A percentile compares a stretch with the other conserved stretches of the same genome.
These are phyloP conservation scores for Germaria angustata DNA, from an alignment of 2,888 invertebrate genomes.

Conservation along the genomic window DNA sequence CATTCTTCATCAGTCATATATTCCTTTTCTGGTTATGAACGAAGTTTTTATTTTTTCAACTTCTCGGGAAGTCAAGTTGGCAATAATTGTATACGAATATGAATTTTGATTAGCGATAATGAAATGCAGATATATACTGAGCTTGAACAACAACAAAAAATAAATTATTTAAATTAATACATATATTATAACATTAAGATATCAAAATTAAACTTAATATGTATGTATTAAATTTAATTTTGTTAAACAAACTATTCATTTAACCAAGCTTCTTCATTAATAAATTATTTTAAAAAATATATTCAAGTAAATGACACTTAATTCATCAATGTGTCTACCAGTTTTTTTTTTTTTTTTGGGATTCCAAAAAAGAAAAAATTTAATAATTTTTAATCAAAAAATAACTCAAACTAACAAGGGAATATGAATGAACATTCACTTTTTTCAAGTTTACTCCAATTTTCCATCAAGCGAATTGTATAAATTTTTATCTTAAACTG, in stretches of 20 bases:
- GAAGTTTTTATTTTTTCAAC: too few relatives aligned
- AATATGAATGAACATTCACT: constrained; percentile 48
- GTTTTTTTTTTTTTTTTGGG: not conserved
- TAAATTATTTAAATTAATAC: too few relatives aligned
- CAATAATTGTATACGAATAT: too few relatives aligned
- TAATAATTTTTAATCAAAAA: constrained; percentile 8
- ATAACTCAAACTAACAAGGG: not conserved
- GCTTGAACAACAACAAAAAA: too few relatives aligned
- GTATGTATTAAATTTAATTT: too few relatives aligned
- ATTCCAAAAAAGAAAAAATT: not conserved
- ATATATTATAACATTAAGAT: too few relatives aligned
- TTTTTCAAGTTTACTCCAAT: constrained; percentile 55
- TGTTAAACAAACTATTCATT: not conserved
- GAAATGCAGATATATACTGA: too few relatives aligned
- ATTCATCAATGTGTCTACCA: constrained; percentile 16
- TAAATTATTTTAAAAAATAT: not conserved
- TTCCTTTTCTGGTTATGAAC: too few relatives aligned
- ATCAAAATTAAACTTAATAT: too few relatives aligned
- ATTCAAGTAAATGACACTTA: constrained; percentile 28
- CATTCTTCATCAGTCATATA: too few relatives aligned
- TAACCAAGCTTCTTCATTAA: not conserved
- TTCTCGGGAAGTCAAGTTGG: too few relatives aligned
- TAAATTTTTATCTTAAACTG: not conserved
- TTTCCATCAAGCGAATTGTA: constrained; percentile 17
- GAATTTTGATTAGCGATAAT: too few relatives aligned